Base-by-base conservation (phyloP, 2,888 invertebrate species). In the Cyrtodaria siliqua region DNA sequence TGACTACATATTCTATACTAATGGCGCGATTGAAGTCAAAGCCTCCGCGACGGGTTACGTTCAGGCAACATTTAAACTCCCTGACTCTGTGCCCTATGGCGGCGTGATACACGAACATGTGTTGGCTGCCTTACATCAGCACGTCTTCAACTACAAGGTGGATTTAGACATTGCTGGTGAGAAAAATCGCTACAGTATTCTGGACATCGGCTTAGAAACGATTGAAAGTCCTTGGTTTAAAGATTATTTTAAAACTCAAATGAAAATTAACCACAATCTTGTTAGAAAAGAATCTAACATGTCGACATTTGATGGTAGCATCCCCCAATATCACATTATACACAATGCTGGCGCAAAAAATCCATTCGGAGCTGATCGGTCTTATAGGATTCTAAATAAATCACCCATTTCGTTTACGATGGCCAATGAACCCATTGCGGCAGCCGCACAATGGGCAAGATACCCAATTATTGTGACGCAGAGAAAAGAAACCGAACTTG, bases 1-100 rank as follows among this genome's bases (percentile, higher is more conserved):
- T 59, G 91, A 91, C 66, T 87, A 84, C 44, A 82, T 87, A 26
- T 87, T 91, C 69, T 87, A 90, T 70, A 75, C 78, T 23, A 87
- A 87, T 61, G 91, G 90, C 0, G 83, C 76, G 4, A 70, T 91
- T 4, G 89, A 90, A 49, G 75, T 87, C 3, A 83, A 83, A 47
- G 83, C 82, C 6, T 73, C 87, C 1, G 61, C 87, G 2, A 89
- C 89, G 6, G 91, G 91, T 0, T 90, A 88, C 64, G 71, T 87
- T 0, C 84, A 84, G 29, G 47, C 87, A 16, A 69, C 86, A 2
- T 88, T 77, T 53, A 61, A 66, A 2, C 74, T 83, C 9, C 66
- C 75, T 16, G 47, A 77, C 0, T 8, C 4, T 12, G 49, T 60
- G 23, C 59, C 67, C 14, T 88, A 83, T 62, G 89, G 87, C 9